Conservation (phyloP, 2,113 vertebrate genomes). For the Ceyx margarethae region DNA sequence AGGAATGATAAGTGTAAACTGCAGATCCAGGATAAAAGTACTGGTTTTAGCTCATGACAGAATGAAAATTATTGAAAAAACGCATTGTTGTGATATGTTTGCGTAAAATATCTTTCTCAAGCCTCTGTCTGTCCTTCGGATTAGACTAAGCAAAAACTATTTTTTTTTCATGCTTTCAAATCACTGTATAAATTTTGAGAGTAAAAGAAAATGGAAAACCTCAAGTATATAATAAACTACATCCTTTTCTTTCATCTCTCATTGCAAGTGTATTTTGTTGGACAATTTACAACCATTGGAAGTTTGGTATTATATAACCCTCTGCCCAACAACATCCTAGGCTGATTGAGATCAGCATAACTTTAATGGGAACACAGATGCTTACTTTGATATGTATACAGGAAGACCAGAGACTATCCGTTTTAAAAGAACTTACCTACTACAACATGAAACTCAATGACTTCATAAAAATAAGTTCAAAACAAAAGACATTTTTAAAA, state of each 20-base stretch:
- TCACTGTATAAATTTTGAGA: not conserved
- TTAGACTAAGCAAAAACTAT: not conserved
- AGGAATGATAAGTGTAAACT: not conserved
- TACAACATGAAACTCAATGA: not conserved
- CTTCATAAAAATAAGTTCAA: not conserved
- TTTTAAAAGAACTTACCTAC: not conserved
- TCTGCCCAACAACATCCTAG: not conserved
- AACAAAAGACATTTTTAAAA: not conserved
- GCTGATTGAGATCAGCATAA: not conserved
- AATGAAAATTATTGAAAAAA: not conserved
- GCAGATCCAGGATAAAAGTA: not conserved
- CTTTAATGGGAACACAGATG: not conserved
- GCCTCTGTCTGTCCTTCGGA: not conserved
- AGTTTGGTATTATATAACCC: not conserved
- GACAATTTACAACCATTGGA: not conserved
- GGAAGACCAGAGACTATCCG: accelerated
- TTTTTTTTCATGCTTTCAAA: not conserved
- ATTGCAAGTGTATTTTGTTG: not conserved
- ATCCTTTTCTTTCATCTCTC: not conserved
- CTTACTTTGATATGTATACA: not conserved
- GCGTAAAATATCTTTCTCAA: not conserved
- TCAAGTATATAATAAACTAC: not conserved
- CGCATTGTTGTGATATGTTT: not conserved
- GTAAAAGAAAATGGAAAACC: not conserved
- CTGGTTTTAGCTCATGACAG: not conserved